phyloP scores from a whole-genome alignment of 2,888 invertebrate species.

The Campoplex nolae region DNA sequence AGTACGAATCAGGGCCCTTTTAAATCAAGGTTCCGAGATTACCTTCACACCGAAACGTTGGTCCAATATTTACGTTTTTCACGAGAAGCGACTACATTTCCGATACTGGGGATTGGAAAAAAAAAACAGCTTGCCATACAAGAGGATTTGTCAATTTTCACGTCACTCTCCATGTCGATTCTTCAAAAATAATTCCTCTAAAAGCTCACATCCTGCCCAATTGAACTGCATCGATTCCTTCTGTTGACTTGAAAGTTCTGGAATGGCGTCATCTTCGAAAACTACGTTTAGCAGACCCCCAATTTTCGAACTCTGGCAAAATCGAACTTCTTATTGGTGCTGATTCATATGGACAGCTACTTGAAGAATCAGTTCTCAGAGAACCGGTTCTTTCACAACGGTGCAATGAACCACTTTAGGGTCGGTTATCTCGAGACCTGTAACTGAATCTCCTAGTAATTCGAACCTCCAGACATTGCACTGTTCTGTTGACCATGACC shows the following conservation, averaged over 20 bases:
- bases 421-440: too few relatives aligned
- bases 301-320: too few relatives aligned
- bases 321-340: too few relatives aligned
- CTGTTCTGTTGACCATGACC: too few relatives aligned
- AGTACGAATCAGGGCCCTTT: neutral
- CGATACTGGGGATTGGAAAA: neutral
- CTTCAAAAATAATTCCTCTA: neutral
- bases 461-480: too few relatives aligned
- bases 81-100: neutral
- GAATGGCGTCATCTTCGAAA: too few relatives aligned
- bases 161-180: neutral
- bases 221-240: neutral
- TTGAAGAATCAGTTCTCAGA: too few relatives aligned
- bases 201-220: neutral
- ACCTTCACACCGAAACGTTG: neutral
- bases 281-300: too few relatives aligned
- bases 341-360: too few relatives aligned
- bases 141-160: neutral
- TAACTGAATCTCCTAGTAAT: too few relatives aligned
- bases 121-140: neutral
- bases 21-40: neutral
- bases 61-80: neutral
- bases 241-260: neutral
- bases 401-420: too few relatives aligned
- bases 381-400: too few relatives aligned